Percentiles rank a stretch among this genome's conserved stretches.
phyloP scores from a whole-genome alignment of 2,797 vertebrate genomes.

The Anguilla obscura region DNA sequence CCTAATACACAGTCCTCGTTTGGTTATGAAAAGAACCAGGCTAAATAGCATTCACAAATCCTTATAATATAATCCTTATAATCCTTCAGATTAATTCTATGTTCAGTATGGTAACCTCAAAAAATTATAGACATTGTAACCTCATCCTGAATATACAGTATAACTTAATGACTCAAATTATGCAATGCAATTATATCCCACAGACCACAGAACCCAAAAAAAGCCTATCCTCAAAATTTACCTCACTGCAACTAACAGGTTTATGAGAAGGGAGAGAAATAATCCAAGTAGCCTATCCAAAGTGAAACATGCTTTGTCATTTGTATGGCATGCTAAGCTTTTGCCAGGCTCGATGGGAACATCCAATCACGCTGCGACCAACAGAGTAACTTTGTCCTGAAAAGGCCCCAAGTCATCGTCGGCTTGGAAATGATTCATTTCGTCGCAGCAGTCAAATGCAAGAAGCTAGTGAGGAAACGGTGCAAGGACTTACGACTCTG shows the following conservation, averaged over 20 bases:
- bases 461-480: background rate
- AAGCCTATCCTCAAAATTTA: background rate
- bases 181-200: background rate
- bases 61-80: background rate
- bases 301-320: background rate
- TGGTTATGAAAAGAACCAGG: background rate
- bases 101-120: background rate
- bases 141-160: background rate
- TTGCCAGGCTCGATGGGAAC: background rate
- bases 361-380: background rate
- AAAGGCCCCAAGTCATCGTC: background rate
- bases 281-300: background rate
- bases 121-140: background rate
- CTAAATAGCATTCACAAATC: background rate
- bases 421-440: background rate
- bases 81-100: background rate
- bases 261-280: background rate
- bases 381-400: background rate
- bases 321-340: background rate
- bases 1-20: background rate
- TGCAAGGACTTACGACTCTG: background rate
- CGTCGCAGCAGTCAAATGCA: background rate
- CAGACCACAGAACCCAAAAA: background rate
- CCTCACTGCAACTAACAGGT: background rate
- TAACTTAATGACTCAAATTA: slow-evolving; percentile 6